Evolutionary conservation across 1,140 invertebrate species (phyloP).

Genomic region (Triops cancriformis): DNA sequence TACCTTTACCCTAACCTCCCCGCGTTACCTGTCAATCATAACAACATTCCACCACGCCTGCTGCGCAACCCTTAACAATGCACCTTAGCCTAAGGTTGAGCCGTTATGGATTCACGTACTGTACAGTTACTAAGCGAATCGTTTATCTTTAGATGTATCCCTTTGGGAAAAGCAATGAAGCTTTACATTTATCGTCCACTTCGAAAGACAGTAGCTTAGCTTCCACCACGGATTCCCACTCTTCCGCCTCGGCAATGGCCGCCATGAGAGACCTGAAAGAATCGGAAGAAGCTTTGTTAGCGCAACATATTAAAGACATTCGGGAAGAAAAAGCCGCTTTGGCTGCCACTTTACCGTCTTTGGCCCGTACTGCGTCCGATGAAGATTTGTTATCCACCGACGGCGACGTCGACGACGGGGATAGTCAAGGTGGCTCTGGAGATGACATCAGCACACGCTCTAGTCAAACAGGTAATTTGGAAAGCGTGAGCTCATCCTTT

Average conservation of each 20-base stretch:
- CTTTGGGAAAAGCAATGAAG: neutral
- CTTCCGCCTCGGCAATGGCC: neutral
- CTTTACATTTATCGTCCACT: neutral
- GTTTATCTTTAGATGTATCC: conserved; percentile 21
- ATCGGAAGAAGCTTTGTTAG: conserved; percentile 54
- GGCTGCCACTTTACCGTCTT: conserved; percentile 65
- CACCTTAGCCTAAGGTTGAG: conserved; percentile 1
- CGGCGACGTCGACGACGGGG: conserved; percentile 49
- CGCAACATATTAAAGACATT: conserved; percentile 62
- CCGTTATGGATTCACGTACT: neutral
- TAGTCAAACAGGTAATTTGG: conserved; percentile 28
- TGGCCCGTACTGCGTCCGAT: conserved; percentile 69
- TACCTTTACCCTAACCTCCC: neutral
- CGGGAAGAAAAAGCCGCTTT: conserved; percentile 72
- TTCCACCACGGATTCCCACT: neutral
- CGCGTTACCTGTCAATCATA: neutral
- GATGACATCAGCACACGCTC: conserved; percentile 42
- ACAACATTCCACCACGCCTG: neutral
- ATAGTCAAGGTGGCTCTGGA: conserved; percentile 39
- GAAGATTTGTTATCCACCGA: conserved; percentile 62
- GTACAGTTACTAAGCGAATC: neutral
- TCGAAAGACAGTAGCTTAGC: neutral
- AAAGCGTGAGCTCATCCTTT: neutral
- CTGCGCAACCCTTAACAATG: neutral
- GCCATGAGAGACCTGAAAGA: conserved; percentile 17